phyloP scores from a whole-genome alignment of 1,140 invertebrate species.

The Ceratina japonica region DNA sequence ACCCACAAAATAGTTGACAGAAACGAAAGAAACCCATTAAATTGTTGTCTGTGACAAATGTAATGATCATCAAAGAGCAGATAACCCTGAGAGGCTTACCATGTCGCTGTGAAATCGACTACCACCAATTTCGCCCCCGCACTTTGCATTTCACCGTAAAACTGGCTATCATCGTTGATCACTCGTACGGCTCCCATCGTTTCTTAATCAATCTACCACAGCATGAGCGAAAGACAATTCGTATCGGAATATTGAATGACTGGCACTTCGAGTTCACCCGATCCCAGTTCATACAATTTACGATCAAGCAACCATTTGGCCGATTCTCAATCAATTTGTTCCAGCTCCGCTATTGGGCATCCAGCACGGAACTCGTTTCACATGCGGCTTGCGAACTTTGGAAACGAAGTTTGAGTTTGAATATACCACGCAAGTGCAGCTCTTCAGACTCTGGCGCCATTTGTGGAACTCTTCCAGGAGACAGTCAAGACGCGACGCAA shows the following conservation, averaged over 20 bases:
- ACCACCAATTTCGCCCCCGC: conserved; percentile 94
- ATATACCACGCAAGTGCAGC: neutral
- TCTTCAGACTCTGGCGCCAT: neutral
- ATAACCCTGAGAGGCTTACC: conserved; percentile 81
- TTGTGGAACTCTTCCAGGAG: neutral
- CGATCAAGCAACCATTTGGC: neutral
- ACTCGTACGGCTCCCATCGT: conserved; percentile 77
- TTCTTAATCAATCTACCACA: conserved; percentile 27
- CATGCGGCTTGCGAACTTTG: neutral
- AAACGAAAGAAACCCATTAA: no score
- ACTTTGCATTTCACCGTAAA: conserved; percentile 88
- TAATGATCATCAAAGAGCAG: neutral
- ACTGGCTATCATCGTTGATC: conserved; percentile 88
- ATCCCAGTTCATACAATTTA: no score
- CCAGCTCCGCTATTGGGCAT: conserved; percentile 3
- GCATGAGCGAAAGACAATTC: conserved; percentile 19
- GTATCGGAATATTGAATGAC: conserved; percentile 50
- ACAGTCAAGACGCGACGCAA: neutral
- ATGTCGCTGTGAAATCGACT: conserved; percentile 95
- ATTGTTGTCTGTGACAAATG: neutral
- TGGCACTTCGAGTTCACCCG: conserved; percentile 53
- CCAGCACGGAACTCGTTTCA: neutral
- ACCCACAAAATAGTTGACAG: no score
- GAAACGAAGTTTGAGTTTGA: neutral
- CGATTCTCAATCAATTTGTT: neutral